phyloP scores from a whole-genome alignment of 2,797 vertebrate genomes.

The Scleropages formosus region DNA sequence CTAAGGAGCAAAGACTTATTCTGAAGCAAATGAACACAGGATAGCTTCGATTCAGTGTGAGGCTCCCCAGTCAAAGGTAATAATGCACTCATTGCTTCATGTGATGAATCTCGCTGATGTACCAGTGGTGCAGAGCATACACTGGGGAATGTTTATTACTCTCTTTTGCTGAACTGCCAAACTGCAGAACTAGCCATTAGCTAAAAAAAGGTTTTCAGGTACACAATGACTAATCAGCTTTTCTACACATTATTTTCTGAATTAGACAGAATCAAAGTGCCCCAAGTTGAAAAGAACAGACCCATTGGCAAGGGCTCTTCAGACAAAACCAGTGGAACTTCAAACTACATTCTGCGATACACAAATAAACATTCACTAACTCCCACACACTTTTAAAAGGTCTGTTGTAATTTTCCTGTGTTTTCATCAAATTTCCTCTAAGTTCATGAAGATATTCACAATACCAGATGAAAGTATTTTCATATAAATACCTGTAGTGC shows the following conservation, averaged over 20 bases:
- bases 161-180: constrained; percentile 31
- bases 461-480: constrained; percentile 6
- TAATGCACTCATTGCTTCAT: constrained; percentile 32
- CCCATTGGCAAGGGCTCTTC: neutral
- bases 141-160: constrained; percentile 20
- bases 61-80: constrained; percentile 29
- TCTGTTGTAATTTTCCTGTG: constrained; percentile 8
- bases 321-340: neutral
- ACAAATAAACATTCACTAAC: neutral
- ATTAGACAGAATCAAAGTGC: no score
- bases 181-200: constrained; percentile 39
- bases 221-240: no score
- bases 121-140: constrained; percentile 35
- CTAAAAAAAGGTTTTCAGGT: constrained; percentile 22
- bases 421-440: constrained; percentile 2
- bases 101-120: constrained; percentile 31
- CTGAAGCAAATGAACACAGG: neutral
- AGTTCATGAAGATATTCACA: neutral
- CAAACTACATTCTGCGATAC: neutral
- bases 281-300: neutral
- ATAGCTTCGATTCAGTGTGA: constrained; percentile 26
- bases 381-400: constrained; percentile 16
- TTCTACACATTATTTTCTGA: no score
- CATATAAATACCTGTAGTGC: no score
- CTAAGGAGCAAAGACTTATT: neutral